Base-by-base conservation (phyloP, 2,113 vertebrate genomes). In the Oryzias celebensis region DNA sequence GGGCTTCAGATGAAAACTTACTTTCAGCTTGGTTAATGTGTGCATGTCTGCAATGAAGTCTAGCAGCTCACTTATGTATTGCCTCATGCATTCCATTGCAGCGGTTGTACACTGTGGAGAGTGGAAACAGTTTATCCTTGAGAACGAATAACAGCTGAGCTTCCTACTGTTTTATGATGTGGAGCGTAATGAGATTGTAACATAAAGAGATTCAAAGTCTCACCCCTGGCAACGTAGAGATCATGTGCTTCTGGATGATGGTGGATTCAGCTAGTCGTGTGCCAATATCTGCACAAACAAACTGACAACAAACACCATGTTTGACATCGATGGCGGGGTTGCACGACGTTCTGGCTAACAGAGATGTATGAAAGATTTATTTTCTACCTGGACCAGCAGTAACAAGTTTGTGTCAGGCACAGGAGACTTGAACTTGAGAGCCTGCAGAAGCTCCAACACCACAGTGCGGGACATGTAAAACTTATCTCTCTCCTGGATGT, bases 21-120 rank as follows among this genome's bases (percentile, higher is more conserved):
- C 97, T 93, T 98, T 99, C 45, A 99, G 83, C 79, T 96, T 98
- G 72, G 97, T 98, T 56, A 99, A 91, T 0, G 95, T 98, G 87
- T 99, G 97, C 97, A 99, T 98, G 83, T 99, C 97, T 4, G 97
- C 96, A 86, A 98, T 96, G 86, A 98, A 98, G 82, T 98, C 97
- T 91, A 99, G 88, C 50, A 99, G 90, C 54, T 99, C 97, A 36
- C 85, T 92, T 82, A 94, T 87, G 78, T 98, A 98, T 10, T 98
- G 97, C 66, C 97, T 90, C 92, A 95, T 92, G 72, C 96, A 98
- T 68, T 98, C 97, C 97, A 99, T 98, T 14, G 97, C 97, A 22
- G 96, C 97, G 6, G 96, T 99, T 64, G 94, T 94, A 58, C 96
- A 98, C 97, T 99, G 82, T 65, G 47, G 82, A 16, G 86, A 76